Conservation (phyloP, 2,113 vertebrate species). For the Nipponia nippon region DNA sequence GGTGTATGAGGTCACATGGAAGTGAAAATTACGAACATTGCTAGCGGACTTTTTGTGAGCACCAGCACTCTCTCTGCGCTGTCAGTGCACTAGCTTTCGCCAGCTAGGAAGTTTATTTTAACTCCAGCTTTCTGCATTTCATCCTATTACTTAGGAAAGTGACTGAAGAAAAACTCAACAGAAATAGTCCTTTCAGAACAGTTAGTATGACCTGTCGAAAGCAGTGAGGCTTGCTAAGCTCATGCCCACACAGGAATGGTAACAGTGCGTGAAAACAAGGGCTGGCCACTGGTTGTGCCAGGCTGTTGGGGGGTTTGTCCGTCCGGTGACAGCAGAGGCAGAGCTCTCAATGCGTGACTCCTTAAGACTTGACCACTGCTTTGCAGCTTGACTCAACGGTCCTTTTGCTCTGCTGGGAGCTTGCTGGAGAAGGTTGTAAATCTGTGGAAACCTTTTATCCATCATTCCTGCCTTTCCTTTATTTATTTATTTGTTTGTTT, state of each 20-base stretch:
- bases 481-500: not conserved
- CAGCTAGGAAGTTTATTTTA: not conserved
- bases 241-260: not conserved
- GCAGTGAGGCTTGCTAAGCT: not conserved
- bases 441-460: not conserved
- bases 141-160: not conserved
- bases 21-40: not conserved
- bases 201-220: not conserved
- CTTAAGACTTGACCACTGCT: not conserved
- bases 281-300: not conserved
- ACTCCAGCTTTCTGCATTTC: not conserved
- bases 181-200: not conserved
- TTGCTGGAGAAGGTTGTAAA: not conserved
- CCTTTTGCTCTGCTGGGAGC: not conserved
- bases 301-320: not conserved
- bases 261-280: not conserved
- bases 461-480: not conserved
- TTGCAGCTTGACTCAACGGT: not conserved
- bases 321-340: not conserved
- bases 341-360: not conserved
- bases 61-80: not conserved
- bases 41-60: not conserved
- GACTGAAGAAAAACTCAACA: not conserved
- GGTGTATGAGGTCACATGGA: not conserved
- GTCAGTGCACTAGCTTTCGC: not conserved